Conservation (phyloP, 2,113 vertebrate genomes). For the Rhinichthys klamathensis region DNA sequence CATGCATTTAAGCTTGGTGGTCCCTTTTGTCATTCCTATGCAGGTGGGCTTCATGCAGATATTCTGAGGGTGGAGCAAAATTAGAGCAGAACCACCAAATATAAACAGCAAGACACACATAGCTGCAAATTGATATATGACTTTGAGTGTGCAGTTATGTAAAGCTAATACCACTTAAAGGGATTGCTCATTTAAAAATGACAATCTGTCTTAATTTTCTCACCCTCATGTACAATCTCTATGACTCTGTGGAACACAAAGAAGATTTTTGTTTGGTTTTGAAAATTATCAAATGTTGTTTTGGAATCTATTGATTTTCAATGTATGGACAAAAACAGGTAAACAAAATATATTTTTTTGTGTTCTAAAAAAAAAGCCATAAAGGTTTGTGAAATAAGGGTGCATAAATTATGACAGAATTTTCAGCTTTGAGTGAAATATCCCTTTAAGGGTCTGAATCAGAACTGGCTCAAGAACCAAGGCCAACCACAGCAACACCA, state of each 20-base stretch:
- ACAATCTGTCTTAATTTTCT: not conserved
- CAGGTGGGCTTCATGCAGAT: slow-evolving; percentile 60
- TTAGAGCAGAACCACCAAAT: not conserved
- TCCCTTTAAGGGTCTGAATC: slow-evolving; percentile 15
- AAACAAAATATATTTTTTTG: not conserved
- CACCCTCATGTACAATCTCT: not conserved
- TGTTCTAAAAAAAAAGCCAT: not conserved
- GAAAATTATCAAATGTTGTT: not conserved
- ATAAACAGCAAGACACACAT: slow-evolving; percentile 2
- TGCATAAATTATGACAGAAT: not conserved
- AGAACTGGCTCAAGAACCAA: not conserved
- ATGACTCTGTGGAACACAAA: not conserved
- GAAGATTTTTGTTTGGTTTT: no score
- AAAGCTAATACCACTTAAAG: not conserved
- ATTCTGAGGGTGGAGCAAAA: slow-evolving; percentile 6
- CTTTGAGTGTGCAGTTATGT: not conserved
- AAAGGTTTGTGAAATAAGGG: not conserved
- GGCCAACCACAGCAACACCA: slow-evolving; percentile 10
- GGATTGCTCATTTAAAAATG: not conserved
- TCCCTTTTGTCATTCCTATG: slow-evolving; percentile 68
- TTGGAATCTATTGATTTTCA: not conserved
- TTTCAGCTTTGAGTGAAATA: not conserved
- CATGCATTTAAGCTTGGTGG: slow-evolving; percentile 51
- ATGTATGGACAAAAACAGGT: not conserved
- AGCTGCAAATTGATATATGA: not conserved